Evolutionary conservation across 2,888 invertebrate species (phyloP).

Genomic region (Hyppa rectilinea): DNA sequence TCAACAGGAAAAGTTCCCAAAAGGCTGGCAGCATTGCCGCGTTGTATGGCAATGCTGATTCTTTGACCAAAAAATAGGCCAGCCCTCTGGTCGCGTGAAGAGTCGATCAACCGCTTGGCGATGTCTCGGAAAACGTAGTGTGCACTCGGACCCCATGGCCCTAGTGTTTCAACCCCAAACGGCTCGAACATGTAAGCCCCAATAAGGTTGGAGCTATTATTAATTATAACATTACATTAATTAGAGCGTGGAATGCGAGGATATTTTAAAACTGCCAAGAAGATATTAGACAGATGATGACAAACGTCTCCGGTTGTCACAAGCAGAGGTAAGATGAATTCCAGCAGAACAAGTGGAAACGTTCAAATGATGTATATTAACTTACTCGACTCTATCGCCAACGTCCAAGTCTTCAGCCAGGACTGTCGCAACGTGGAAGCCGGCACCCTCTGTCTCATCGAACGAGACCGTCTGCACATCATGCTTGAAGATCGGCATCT

Average conservation of each 20-base stretch:
- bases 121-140: too few relatives aligned
- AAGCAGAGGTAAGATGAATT: neutral
- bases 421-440: conserved; percentile 87
- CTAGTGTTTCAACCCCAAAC: too few relatives aligned
- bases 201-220: too few relatives aligned
- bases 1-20: too few relatives aligned
- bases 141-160: too few relatives aligned
- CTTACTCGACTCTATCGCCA: conserved; percentile 91
- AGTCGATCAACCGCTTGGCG: too few relatives aligned
- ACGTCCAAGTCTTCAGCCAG: conserved; percentile 92
- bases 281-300: neutral
- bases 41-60: too few relatives aligned
- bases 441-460: conserved; percentile 90
- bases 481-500: conserved; percentile 91
- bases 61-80: too few relatives aligned
- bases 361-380: conserved; percentile 42
- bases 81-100: too few relatives aligned
- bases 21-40: too few relatives aligned
- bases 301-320: neutral
- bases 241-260: neutral
- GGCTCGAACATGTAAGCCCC: too few relatives aligned
- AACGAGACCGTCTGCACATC: conserved; percentile 80
- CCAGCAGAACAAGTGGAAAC: too few relatives aligned
- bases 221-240: neutral
- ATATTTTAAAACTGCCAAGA: neutral